Percentiles rank a stretch among this genome's conserved stretches.
phyloP scores from a whole-genome alignment of 1,140 invertebrate species.

The Aphidius ervi region DNA sequence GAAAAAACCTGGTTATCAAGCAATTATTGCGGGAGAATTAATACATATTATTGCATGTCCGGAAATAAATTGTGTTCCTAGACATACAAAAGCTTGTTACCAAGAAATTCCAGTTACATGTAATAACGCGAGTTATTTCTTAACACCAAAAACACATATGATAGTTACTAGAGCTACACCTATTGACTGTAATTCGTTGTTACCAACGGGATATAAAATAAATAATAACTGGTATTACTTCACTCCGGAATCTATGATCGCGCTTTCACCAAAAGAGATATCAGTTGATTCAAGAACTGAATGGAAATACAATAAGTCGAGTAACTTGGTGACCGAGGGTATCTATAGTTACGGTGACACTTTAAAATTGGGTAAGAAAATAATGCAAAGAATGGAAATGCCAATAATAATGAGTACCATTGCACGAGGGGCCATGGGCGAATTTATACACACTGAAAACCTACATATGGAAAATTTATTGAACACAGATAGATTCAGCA shows the following conservation, averaged over 20 bases:
- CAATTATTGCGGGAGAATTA: no score
- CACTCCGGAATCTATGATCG: background rate
- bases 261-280: background rate
- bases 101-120: conserved; percentile 10
- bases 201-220: conserved; percentile 14
- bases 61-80: background rate
- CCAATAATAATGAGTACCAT: conserved; percentile 16
- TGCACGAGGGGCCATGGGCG: conserved; percentile 12
- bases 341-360: conserved; percentile 18
- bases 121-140: conserved; percentile 10
- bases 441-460: background rate
- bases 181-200: conserved; percentile 14
- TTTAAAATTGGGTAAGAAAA: conserved; percentile 16
- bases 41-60: conserved; percentile 3
- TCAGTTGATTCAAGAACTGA: background rate
- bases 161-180: conserved; percentile 7
- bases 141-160: conserved; percentile 19
- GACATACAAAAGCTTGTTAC: conserved; percentile 4
- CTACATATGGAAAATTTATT: conserved; percentile 9
- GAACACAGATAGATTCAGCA: conserved; percentile 12
- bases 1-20: no score
- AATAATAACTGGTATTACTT: conserved; percentile 18
- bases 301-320: conserved; percentile 20
- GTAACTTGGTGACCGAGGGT: conserved; percentile 13
- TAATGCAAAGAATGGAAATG: conserved; percentile 22